These are phyloP conservation scores for Atractosteus spatula DNA, from an alignment of 2,113 vertebrate genomes.

Conservation along the genomic window DNA sequence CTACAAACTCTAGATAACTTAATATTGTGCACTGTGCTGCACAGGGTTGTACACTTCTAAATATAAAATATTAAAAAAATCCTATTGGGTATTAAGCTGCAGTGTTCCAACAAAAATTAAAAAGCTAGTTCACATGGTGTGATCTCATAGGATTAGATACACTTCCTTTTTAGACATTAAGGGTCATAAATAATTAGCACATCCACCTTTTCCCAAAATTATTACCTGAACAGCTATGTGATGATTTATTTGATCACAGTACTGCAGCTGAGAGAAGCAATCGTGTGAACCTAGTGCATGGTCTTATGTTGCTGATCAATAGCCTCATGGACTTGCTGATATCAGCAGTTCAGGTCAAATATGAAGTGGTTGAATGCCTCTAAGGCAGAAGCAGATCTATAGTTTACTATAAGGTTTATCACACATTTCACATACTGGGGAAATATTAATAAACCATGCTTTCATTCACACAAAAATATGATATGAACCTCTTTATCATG, in stretches of 20 bases:
- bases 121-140: background rate
- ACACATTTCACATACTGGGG: background rate
- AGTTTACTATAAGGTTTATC: background rate
- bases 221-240: background rate
- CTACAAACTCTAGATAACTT: background rate
- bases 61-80: background rate
- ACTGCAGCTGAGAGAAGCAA: background rate
- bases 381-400: background rate
- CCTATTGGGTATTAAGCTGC: background rate
- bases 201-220: background rate
- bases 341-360: slow-evolving; percentile 3
- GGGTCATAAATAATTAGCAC: background rate
- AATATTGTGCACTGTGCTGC: background rate
- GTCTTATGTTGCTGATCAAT: slow-evolving; percentile 1
- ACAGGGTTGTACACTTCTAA: background rate
- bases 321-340: background rate
- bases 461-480: background rate
- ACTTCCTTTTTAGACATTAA: background rate
- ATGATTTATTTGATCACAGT: background rate
- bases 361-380: background rate
- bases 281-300: background rate
- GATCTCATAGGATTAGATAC: background rate
- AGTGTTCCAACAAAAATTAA: background rate
- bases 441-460: background rate
- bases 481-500: too few species aligned